Conservation (phyloP, 2,888 invertebrate genomes). For the Athrips mouffetella region DNA sequence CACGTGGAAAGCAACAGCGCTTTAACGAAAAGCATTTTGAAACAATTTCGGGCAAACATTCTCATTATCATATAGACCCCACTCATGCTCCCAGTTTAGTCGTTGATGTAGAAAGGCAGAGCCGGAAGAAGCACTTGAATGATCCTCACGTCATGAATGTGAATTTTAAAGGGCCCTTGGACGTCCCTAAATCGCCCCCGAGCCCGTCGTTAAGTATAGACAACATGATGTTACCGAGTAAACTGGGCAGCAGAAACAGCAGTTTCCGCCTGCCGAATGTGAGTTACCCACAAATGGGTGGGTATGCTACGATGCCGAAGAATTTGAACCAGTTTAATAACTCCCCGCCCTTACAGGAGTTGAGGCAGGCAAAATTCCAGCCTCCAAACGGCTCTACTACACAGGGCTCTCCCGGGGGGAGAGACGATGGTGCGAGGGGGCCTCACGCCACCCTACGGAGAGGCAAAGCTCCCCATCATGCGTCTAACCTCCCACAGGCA, state of each 20-base stretch:
- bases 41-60: constrained; percentile 86
- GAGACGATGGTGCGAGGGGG: constrained; percentile 43
- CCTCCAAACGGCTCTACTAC: constrained; percentile 79
- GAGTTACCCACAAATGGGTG: constrained; percentile 64
- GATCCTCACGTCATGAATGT: constrained; percentile 75
- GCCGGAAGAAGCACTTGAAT: constrained; percentile 63
- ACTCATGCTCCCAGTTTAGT: constrained; percentile 89
- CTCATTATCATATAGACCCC: constrained; percentile 87
- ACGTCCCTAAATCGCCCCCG: constrained; percentile 79
- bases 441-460: constrained; percentile 67
- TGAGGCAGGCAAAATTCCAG: constrained; percentile 78
- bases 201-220: constrained; percentile 80
- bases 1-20: constrained; percentile 82
- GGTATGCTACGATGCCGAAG: constrained; percentile 80
- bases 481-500: constrained; percentile 85
- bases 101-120: constrained; percentile 85
- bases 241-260: constrained; percentile 74
- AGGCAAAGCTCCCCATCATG: constrained; percentile 67
- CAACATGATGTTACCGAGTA: constrained; percentile 69
- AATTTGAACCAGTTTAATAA: constrained; percentile 77
- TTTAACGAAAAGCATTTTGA: constrained; percentile 85
- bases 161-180: constrained; percentile 78
- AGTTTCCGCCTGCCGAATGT: constrained; percentile 69
- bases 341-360: constrained; percentile 70
- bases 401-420: constrained; percentile 57